Conservation (phyloP, 2,113 vertebrate species). For the Chaetops frenatus region DNA sequence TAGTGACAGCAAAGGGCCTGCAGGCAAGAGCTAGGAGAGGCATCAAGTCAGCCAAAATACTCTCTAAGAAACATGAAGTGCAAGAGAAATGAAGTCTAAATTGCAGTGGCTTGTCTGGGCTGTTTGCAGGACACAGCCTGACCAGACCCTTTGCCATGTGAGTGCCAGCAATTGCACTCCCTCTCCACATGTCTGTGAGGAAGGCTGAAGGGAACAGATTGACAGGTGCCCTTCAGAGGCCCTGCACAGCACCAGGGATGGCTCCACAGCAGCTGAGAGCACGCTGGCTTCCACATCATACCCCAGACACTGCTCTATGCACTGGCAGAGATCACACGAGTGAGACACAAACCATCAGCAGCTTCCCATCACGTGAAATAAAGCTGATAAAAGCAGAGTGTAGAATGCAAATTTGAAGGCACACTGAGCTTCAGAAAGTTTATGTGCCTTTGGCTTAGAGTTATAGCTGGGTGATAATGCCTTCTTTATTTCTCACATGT, state of each 20-base stretch:
- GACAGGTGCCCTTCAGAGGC: neutral
- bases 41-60: neutral
- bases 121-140: neutral
- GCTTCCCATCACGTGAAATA: neutral
- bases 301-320: neutral
- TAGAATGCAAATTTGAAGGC: neutral
- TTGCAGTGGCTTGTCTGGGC: neutral
- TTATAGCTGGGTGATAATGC: neutral
- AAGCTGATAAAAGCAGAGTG: neutral
- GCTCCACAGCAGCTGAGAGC: neutral
- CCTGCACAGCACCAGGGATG: neutral
- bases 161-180: neutral
- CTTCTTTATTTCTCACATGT: neutral
- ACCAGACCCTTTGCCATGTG: neutral
- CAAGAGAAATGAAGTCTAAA: neutral
- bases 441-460: neutral
- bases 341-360: neutral
- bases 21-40: neutral
- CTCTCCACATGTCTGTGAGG: accelerated
- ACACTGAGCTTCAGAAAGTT: neutral
- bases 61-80: neutral
- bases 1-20: neutral
- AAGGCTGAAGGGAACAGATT: neutral
- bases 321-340: neutral
- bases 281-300: neutral